These are phyloP conservation scores for Cheilosia vernalis DNA, from an alignment of 2,888 invertebrate genomes.

Conservation along the genomic window DNA sequence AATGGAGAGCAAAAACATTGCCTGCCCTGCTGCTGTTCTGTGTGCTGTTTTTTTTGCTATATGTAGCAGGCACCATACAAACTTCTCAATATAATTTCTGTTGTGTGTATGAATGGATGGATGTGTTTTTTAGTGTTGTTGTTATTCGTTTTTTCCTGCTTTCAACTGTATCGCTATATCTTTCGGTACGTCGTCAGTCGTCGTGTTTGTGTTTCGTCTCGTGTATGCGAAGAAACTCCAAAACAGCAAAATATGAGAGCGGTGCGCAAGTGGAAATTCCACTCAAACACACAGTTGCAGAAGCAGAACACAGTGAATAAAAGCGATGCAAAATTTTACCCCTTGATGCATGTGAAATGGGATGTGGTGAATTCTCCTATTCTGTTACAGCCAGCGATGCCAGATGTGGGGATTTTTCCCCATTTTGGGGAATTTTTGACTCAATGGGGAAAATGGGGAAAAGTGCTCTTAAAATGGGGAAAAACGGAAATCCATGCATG, in stretches of 20 bases:
- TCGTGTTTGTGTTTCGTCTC: background rate
- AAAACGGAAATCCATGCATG: too few relatives aligned
- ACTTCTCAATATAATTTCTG: conserved; percentile 60
- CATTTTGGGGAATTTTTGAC: too few relatives aligned
- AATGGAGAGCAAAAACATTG: conserved; percentile 74
- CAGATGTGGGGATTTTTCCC: too few relatives aligned
- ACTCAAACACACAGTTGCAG: background rate
- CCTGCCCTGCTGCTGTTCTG: conserved; percentile 33
- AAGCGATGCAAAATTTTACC: conserved; percentile 7
- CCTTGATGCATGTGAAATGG: conserved; percentile 20
- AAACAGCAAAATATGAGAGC: conserved; percentile 36
- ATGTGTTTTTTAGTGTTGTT: conserved; percentile 48
- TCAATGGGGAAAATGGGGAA: too few relatives aligned
- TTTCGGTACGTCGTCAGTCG: background rate
- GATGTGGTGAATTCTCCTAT: conserved; percentile 37
- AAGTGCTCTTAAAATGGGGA: too few relatives aligned
- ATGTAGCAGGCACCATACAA: conserved; percentile 35
- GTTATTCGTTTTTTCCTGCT: conserved; percentile 37
- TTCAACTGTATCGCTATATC: conserved; percentile 48
- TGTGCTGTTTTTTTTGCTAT: conserved; percentile 42
- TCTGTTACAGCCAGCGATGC: too few relatives aligned
- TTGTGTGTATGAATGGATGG: conserved; percentile 66
- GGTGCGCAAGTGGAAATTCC: conserved; percentile 25
- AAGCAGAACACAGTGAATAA: background rate
- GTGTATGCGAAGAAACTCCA: conserved; percentile 52